These are phyloP conservation scores for Toxotes jaculatrix DNA, from an alignment of 2,113 vertebrate genomes.

Conservation along the genomic window DNA sequence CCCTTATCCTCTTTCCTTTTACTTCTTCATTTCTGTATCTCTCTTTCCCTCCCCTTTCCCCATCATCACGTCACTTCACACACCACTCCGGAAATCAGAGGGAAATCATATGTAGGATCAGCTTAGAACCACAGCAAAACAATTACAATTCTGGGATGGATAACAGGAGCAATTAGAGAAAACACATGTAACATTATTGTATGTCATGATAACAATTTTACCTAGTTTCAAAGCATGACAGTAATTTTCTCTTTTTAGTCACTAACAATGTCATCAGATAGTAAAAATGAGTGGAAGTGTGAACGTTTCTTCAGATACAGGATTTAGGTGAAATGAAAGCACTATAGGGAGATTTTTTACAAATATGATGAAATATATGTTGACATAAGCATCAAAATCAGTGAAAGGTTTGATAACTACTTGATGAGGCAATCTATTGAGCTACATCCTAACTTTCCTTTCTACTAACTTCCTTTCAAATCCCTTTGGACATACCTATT, in stretches of 20 bases:
- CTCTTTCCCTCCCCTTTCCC: neutral
- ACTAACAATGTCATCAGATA: neutral
- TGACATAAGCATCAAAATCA: neutral
- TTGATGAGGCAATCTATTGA: neutral
- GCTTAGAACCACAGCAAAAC: neutral
- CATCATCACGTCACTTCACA: neutral
- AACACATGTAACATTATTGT: neutral
- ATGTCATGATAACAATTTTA: neutral
- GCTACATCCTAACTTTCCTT: neutral
- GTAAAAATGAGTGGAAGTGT: neutral
- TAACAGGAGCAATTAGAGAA: neutral
- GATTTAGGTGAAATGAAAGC: neutral
- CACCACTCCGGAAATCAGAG: neutral
- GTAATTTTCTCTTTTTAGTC: neutral
- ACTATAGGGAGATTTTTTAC: neutral
- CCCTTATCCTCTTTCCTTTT: neutral
- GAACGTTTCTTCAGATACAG: neutral
- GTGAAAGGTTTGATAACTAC: neutral
- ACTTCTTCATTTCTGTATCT: neutral
- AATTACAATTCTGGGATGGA: neutral
- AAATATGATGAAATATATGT: neutral
- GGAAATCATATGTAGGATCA: constrained; percentile 1
- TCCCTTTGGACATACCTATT: neutral
- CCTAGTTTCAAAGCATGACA: neutral
- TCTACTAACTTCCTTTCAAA: neutral